These are phyloP conservation scores for Eutrigla gurnardus DNA, from an alignment of 2,797 vertebrate genomes.

Conservation along the genomic window DNA sequence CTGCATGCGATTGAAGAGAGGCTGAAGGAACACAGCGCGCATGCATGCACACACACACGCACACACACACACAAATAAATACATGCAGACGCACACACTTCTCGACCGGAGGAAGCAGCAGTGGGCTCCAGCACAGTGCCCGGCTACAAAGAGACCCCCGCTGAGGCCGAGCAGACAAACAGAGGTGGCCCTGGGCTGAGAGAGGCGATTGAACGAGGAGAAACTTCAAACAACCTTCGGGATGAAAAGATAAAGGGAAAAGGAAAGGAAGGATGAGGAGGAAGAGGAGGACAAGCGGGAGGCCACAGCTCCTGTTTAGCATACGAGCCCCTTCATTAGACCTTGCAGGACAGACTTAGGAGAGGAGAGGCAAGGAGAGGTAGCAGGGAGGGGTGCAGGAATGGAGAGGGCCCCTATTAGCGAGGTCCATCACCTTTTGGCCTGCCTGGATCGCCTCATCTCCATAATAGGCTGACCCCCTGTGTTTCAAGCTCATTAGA, in stretches of 20 bases:
- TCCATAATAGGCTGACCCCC: slow-evolving; percentile 90
- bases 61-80: slow-evolving; percentile 12
- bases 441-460: slow-evolving; percentile 83
- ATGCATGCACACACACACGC: not conserved
- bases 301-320: slow-evolving; percentile 56
- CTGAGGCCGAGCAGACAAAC: slow-evolving; percentile 57
- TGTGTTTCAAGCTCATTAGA: slow-evolving; percentile 88
- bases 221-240: slow-evolving; percentile 65
- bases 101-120: slow-evolving; percentile 27
- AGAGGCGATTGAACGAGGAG: slow-evolving; percentile 41
- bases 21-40: slow-evolving; percentile 38
- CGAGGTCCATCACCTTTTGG: slow-evolving; percentile 84
- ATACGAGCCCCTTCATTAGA: slow-evolving; percentile 62
- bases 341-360: slow-evolving; percentile 28
- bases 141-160: slow-evolving; percentile 61
- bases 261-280: slow-evolving; percentile 33
- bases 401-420: slow-evolving; percentile 78
- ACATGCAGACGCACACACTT: slow-evolving; percentile 20
- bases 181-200: slow-evolving; percentile 53
- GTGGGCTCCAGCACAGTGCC: slow-evolving; percentile 31
- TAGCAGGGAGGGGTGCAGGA: slow-evolving; percentile 12
- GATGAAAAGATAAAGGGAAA: slow-evolving; percentile 60
- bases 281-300: slow-evolving; percentile 33
- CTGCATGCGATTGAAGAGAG: slow-evolving; percentile 36
- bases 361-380: slow-evolving; percentile 27